Evolutionary conservation across 2,797 vertebrate genomes (phyloP).

Genomic region (Xenopus petersii): DNA sequence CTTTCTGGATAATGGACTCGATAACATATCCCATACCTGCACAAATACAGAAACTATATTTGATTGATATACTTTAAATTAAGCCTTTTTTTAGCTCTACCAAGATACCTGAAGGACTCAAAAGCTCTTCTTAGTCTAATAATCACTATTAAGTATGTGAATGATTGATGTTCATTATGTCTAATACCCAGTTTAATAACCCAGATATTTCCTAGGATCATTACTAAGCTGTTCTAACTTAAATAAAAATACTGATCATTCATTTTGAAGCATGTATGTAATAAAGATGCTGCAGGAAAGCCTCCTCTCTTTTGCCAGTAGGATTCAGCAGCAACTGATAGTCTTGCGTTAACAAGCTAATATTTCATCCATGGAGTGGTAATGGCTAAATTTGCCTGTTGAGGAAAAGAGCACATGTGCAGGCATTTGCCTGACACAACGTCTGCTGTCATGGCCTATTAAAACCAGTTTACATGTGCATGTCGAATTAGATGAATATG

Average conservation of each 20-base stretch:
- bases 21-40: no score
- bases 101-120: no score
- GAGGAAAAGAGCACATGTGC: slow-evolving; percentile 69
- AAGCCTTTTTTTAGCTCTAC: no score
- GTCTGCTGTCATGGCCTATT: slow-evolving; percentile 93
- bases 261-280: slow-evolving; percentile 44
- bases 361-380: slow-evolving; percentile 73
- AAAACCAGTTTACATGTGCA: slow-evolving; percentile 95
- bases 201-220: neutral
- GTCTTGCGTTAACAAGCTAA: slow-evolving; percentile 73
- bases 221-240: neutral
- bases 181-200: neutral
- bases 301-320: slow-evolving; percentile 54
- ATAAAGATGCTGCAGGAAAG: slow-evolving; percentile 54
- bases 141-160: neutral
- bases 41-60: no score
- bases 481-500: slow-evolving; percentile 98
- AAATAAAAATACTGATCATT: slow-evolving; percentile 52
- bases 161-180: neutral
- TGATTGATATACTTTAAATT: no score
- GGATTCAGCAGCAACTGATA: slow-evolving; percentile 63
- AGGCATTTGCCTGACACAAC: slow-evolving; percentile 77
- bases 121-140: neutral
- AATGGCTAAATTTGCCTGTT: slow-evolving; percentile 70
- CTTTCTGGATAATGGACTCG: no score